phyloP scores from a whole-genome alignment of 2,113 vertebrate genomes.

The Perognathus longimembris region DNA sequence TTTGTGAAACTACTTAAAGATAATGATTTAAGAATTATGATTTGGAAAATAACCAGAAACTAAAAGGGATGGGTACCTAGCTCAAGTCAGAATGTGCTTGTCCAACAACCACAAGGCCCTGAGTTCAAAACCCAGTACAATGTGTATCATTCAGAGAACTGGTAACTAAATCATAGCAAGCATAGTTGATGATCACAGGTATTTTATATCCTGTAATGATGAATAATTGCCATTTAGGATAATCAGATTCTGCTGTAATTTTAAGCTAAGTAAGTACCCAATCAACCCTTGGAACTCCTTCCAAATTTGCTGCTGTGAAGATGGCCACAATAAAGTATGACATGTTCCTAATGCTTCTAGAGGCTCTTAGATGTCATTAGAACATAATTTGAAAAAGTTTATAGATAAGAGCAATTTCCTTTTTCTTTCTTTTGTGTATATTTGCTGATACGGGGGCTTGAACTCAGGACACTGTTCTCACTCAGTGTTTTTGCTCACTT shows the following conservation, averaged over 20 bases:
- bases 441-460: no score
- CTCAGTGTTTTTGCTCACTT: no score
- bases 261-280: constrained; percentile 40
- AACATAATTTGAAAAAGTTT: not conserved
- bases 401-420: not conserved
- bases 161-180: constrained; percentile 40
- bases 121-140: no score
- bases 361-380: constrained; percentile 35
- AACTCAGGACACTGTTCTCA: no score
- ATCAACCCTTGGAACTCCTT: constrained; percentile 30
- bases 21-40: no score
- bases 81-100: no score
- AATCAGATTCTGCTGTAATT: constrained; percentile 61
- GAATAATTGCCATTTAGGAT: constrained; percentile 55
- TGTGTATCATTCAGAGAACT: not conserved
- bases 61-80: no score
- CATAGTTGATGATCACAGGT: constrained; percentile 13
- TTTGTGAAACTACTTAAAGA: no score
- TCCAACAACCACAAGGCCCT: no score
- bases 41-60: no score
- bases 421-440: no score
- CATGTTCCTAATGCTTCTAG: not conserved
- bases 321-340: not conserved
- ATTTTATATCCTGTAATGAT: constrained; percentile 41
- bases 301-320: constrained; percentile 45